Evolutionary conservation across 64 coral and sea anemone species (phyloP), one percentile per base, ranked within the genome.

Genomic region (Catalaphyllia jardinei): DNA sequence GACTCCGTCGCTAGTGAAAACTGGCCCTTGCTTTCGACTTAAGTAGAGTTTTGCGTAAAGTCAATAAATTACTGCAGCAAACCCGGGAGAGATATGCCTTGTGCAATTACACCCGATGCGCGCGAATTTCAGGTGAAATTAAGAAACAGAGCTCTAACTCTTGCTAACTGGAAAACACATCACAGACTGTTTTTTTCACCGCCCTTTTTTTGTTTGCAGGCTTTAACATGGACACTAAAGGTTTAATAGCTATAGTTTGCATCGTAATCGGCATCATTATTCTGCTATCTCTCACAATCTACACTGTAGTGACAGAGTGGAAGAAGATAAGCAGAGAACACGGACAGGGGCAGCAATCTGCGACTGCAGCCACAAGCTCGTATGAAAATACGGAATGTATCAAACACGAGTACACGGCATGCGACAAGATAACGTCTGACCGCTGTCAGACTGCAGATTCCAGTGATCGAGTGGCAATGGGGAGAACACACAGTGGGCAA

Each of bases 231-330:
- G 72, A 87, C 86, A 24, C 22, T 31, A 25, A 38, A 75, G 54
- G 49, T 29, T 25, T 87, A 27, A 28, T 71, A 51, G 86, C 62
- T 11, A 60, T 87, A 75, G 69, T 72, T 22, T 87, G 46, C 29
- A 24, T 72, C 25, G 67, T 52, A 3, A 57, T 52, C n/a, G 69
- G 71, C 30, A 67, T 87, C 52, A 15, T 75, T 52, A 87, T 87
- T 60, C 71, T 87, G 73, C 67, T 87, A 13, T 31, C 52, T 49
- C 67, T 87, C n/a, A 73, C 86, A 27, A 67, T 87, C 25, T 87
- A 87, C 69, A 52, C 86, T 1, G 39, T 87, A 9, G 1, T 87
- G 2, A 55, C 28, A 51, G 51, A 22, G 24, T 75, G 67, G 85
- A 28, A 31, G 4, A 55, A 87, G 60, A 39, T 38, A 60, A 83